These are phyloP conservation scores for Morelia viridis DNA, from an alignment of 2,797 vertebrate genomes.

Conservation along the genomic window DNA sequence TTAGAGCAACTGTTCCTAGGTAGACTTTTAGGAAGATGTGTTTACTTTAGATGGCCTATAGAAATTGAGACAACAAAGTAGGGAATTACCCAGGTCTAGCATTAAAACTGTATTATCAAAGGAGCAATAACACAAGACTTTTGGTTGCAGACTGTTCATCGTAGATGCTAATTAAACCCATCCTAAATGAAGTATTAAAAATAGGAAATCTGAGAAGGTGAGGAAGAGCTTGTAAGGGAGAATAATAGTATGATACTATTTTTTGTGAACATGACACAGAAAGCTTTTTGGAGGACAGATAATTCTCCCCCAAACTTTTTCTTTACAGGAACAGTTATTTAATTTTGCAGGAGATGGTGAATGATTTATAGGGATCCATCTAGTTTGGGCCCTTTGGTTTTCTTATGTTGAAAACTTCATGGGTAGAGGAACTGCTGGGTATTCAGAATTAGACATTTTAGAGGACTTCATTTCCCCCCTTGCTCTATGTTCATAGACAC, in stretches of 20 bases:
- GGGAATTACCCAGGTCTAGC: not conserved
- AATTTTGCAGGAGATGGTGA: not conserved
- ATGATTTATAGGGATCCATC: not conserved
- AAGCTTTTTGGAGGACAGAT: not conserved
- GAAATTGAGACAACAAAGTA: not conserved
- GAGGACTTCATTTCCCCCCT: not conserved
- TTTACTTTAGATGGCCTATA: not conserved
- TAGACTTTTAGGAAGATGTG: not conserved
- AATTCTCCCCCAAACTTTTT: not conserved
- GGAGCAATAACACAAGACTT: not conserved
- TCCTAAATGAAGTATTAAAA: slow-evolving; percentile 13
- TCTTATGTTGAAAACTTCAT: not conserved
- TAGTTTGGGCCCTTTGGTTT: not conserved
- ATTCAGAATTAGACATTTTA: not conserved
- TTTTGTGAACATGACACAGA: slow-evolving; percentile 2
- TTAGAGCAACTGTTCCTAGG: not conserved
- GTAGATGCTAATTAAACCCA: slow-evolving; percentile 34
- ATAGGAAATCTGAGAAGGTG: slow-evolving; percentile 10
- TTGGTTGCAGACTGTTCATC: slow-evolving; percentile 9
- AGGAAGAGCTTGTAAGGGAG: not conserved
- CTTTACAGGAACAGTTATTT: not conserved
- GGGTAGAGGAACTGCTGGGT: not conserved
- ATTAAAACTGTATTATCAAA: slow-evolving; percentile 7
- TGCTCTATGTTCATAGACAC: not conserved
- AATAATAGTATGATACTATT: not conserved